Conservation (phyloP, 2,888 invertebrate species). For the Pandemis heparana region DNA sequence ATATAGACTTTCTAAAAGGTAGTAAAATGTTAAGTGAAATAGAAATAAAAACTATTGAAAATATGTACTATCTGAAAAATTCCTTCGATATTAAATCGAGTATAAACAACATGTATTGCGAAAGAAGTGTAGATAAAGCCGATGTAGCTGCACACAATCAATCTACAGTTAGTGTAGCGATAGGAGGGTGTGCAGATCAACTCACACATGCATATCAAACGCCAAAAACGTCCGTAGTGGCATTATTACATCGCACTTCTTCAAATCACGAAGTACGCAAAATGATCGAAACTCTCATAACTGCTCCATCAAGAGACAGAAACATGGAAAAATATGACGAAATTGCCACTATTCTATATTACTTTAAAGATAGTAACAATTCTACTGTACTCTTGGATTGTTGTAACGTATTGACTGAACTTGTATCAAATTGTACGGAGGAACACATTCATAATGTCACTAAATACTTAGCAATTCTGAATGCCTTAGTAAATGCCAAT, state of each 20-base stretch:
- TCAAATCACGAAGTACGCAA: conserved; percentile 65
- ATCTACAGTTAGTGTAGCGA: conserved; percentile 58
- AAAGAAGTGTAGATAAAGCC: conserved; percentile 56
- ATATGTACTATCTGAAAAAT: conserved; percentile 75
- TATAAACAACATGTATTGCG: conserved; percentile 68
- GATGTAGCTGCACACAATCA: conserved; percentile 55
- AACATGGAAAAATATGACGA: conserved; percentile 47
- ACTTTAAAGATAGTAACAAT: conserved; percentile 69
- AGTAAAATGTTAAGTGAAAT: conserved; percentile 61
- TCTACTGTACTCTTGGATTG: conserved; percentile 63
- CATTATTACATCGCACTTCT: conserved; percentile 66
- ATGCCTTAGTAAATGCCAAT: conserved; percentile 68
- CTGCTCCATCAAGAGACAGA: conserved; percentile 46
- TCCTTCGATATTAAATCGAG: conserved; percentile 64
- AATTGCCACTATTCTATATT: conserved; percentile 53
- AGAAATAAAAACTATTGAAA: conserved; percentile 67
- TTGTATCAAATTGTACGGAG: conserved; percentile 67
- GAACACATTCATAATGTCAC: conserved; percentile 70
- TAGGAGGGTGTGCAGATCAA: conserved; percentile 62
- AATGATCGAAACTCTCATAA: conserved; percentile 67
- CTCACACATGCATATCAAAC: conserved; percentile 60
- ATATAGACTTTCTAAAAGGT: conserved; percentile 79
- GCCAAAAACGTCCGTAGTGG: conserved; percentile 57
- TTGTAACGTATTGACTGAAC: conserved; percentile 66
- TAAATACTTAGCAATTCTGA: conserved; percentile 64